A percentile compares a stretch with the other conserved stretches of the same genome.
These are phyloP conservation scores for Thamnophis sirtalis DNA, from an alignment of 2,113 vertebrate genomes.

Conservation along the genomic window DNA sequence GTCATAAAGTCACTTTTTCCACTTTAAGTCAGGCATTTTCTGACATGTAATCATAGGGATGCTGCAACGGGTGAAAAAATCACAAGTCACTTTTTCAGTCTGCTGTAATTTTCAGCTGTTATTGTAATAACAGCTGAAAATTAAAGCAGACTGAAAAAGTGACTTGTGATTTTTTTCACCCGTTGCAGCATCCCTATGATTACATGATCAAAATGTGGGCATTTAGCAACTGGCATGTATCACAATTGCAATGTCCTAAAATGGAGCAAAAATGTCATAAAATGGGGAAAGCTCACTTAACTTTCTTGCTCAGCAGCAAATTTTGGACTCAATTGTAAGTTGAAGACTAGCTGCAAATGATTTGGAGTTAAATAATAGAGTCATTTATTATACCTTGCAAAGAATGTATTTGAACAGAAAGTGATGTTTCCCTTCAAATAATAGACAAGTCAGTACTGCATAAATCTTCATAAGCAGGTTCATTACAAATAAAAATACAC, in stretches of 20 bases:
- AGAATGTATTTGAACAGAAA: not conserved
- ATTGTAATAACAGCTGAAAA: not conserved
- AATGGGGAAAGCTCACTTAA: not conserved
- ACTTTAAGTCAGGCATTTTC: not conserved
- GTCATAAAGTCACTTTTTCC: not conserved
- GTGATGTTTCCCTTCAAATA: not conserved
- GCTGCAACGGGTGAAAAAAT: not conserved
- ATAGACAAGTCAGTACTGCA: not conserved
- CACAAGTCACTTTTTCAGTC: not conserved
- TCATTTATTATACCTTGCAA: not conserved
- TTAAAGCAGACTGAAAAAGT: not conserved
- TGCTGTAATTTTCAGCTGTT: not conserved
- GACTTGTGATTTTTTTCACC: not conserved
- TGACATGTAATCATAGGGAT: not conserved
- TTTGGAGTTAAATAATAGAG: not conserved
- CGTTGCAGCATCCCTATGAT: not conserved
- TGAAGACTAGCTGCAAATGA: not conserved
- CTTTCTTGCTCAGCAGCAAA: too few species aligned
- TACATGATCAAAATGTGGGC: not conserved
- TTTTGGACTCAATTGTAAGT: not conserved
- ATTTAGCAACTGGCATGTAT: not conserved
- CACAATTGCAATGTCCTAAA: not conserved
- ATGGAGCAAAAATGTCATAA: not conserved
- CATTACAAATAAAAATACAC: not conserved
- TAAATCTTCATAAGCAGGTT: not conserved